These are phyloP conservation scores for Proctacanthus coquilletti DNA, from an alignment of 1,140 invertebrate species.

Conservation along the genomic window DNA sequence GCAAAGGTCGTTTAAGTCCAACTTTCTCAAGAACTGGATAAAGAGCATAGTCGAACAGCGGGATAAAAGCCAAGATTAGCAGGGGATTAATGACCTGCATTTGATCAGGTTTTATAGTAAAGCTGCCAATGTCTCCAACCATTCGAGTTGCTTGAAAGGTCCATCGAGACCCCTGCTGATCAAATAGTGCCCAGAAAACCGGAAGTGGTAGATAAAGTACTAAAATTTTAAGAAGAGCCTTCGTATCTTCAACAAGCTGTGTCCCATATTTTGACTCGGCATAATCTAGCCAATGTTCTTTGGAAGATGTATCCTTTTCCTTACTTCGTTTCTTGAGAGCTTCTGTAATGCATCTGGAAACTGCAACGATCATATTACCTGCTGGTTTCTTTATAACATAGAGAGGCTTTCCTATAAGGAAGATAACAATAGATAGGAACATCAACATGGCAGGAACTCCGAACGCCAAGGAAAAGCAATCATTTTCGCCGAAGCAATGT, in stretches of 20 bases:
- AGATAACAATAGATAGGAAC: slow-evolving; percentile 72
- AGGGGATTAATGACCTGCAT: slow-evolving; percentile 80
- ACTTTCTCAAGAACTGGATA: slow-evolving; percentile 43
- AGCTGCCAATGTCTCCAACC: slow-evolving; percentile 60
- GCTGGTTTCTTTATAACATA: slow-evolving; percentile 66
- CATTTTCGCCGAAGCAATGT: slow-evolving; percentile 60
- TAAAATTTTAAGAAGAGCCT: slow-evolving; percentile 46
- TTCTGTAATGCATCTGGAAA: slow-evolving; percentile 54
- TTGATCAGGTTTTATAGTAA: slow-evolving; percentile 70
- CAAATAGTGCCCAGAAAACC: slow-evolving; percentile 70
- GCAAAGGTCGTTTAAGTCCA: slow-evolving; percentile 40
- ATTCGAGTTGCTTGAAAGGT: slow-evolving; percentile 85
- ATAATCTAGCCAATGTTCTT: slow-evolving; percentile 66
- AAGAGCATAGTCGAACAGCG: slow-evolving; percentile 62
- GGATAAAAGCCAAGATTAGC: slow-evolving; percentile 72
- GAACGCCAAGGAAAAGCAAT: slow-evolving; percentile 85
- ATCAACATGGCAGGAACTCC: slow-evolving; percentile 78
- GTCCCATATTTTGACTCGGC: slow-evolving; percentile 52
- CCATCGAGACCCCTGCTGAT: slow-evolving; percentile 84
- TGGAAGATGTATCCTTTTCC: slow-evolving; percentile 31
- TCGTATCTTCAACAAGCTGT: slow-evolving; percentile 49
- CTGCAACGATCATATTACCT: slow-evolving; percentile 68
- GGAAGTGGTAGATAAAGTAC: slow-evolving; percentile 63
- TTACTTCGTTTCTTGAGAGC: slow-evolving; percentile 32
- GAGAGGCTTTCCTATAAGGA: slow-evolving; percentile 54